A percentile compares a stretch with the other conserved stretches of the same genome.
These are phyloP conservation scores for Bucco capensis DNA, from an alignment of 2,113 vertebrate species.

Conservation along the genomic window DNA sequence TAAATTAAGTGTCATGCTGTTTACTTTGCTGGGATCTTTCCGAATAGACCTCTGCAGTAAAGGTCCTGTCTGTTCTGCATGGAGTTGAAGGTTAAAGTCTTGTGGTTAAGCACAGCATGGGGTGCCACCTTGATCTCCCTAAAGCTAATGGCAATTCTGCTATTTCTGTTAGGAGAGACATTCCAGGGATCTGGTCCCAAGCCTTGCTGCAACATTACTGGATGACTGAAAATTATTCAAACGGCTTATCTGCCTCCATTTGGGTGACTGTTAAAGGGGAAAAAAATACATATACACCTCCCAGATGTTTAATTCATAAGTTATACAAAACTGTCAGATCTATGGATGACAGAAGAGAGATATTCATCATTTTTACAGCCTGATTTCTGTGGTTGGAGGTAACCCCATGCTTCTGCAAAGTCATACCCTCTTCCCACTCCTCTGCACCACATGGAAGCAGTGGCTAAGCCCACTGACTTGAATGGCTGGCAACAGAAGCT, in stretches of 20 bases:
- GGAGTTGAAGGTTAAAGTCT: conserved; percentile 8
- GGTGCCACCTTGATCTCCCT: conserved; percentile 1
- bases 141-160: not conserved
- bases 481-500: not conserved
- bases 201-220: not conserved
- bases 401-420: conserved; percentile 33
- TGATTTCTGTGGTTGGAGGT: conserved; percentile 15
- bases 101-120: not conserved
- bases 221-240: conserved; percentile 21
- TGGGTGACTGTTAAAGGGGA: not conserved
- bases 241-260: not conserved
- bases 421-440: conserved; percentile 6
- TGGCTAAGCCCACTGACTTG: not conserved
- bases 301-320: conserved; percentile 57
- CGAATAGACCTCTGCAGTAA: not conserved
- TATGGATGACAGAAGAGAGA: conserved; percentile 32
- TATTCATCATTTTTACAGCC: conserved; percentile 53
- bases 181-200: not conserved
- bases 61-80: conserved; percentile 1
- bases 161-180: not conserved
- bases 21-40: conserved; percentile 40
- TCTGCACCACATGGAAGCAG: not conserved
- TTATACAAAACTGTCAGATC: conserved; percentile 45
- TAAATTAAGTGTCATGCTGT: conserved; percentile 63
- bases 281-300: conserved; percentile 5